phyloP scores from a whole-genome alignment of 2,888 invertebrate genomes.

The Xylota sylvarum region DNA sequence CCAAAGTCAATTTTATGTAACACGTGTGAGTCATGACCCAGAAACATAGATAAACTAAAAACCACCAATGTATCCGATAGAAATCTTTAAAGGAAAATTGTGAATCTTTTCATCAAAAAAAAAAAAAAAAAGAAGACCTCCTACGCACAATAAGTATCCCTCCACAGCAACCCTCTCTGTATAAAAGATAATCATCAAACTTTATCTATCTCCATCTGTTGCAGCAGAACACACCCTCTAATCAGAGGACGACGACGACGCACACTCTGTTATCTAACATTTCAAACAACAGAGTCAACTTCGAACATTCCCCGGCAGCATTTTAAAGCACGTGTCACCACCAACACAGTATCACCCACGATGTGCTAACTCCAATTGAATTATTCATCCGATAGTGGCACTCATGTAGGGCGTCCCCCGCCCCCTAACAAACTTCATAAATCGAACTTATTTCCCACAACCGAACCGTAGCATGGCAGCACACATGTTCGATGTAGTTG shows the following conservation, averaged over 20 bases:
- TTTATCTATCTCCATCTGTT: conserved; percentile 45
- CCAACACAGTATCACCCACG: conserved; percentile 1
- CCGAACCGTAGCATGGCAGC: background rate
- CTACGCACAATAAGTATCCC: background rate
- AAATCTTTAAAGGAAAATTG: background rate
- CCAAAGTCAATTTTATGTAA: conserved; percentile 12
- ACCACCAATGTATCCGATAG: background rate
- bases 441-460: conserved; percentile 4
- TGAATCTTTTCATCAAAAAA: background rate
- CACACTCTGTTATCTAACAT: conserved; percentile 31
- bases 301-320: conserved; percentile 37
- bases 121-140: background rate
- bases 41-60: conserved; percentile 2
- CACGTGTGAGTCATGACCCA: conserved; percentile 27
- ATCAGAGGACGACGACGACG: background rate
- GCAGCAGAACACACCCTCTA: conserved; percentile 41
- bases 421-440: conserved; percentile 12
- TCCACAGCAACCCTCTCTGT: background rate
- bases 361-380: conserved; percentile 20
- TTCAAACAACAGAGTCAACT: conserved; percentile 50
- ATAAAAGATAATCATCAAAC: conserved; percentile 3
- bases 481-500: conserved; percentile 30
- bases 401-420: background rate
- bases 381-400: background rate
- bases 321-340: conserved; percentile 32